Conservation (phyloP, 1,140 invertebrate species). For the Atta texana region DNA sequence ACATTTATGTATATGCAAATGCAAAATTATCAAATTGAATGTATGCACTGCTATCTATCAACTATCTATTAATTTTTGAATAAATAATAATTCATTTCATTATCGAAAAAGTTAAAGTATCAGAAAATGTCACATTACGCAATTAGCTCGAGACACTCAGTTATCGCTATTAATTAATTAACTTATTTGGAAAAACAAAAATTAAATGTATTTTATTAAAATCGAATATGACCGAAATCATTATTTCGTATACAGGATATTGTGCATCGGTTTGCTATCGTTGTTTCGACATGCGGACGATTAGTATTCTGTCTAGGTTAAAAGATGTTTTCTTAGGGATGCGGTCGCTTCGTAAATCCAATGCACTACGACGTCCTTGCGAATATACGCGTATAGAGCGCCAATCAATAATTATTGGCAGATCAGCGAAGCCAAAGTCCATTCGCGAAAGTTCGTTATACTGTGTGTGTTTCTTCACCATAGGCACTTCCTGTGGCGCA, state of each 20-base stretch:
- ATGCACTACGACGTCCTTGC: not conserved
- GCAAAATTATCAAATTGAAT: constrained; percentile 15
- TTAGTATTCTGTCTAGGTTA: constrained; percentile 48
- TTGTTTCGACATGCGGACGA: constrained; percentile 6
- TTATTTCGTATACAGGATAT: not conserved
- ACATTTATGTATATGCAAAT: not conserved
- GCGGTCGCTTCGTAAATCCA: constrained; percentile 11
- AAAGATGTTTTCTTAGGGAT: constrained; percentile 40
- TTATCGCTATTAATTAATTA: constrained; percentile 10
- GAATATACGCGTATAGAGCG: constrained; percentile 20
- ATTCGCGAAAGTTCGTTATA: constrained; percentile 76
- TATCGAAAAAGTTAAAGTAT: not conserved
- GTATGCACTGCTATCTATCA: not conserved
- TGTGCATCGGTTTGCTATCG: not conserved
- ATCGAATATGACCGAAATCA: not conserved
- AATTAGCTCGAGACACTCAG: constrained; percentile 1
- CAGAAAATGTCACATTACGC: not conserved
- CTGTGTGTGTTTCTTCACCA: constrained; percentile 63
- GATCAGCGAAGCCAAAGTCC: constrained; percentile 74
- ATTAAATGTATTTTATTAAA: not conserved
- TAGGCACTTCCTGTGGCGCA: constrained; percentile 66
- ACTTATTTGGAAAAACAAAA: not conserved
- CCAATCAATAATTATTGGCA: constrained; percentile 75
- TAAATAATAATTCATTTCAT: not conserved
- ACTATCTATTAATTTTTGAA: constrained; percentile 33